Base-by-base conservation (phyloP, 1,140 invertebrate species). In the Cotesia glomerata region DNA sequence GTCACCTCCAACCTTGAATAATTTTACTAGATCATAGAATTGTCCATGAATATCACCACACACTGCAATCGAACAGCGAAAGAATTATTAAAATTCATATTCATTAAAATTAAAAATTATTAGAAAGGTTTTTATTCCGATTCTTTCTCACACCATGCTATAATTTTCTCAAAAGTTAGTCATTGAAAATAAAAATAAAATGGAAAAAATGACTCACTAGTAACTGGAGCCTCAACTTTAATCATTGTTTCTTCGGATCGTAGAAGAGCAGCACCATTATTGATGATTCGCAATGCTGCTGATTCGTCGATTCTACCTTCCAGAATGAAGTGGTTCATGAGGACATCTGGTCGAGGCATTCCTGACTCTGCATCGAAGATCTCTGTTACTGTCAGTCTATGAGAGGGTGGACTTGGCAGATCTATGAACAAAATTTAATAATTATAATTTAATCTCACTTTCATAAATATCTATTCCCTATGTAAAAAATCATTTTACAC, bases 21-120 rank as follows among this genome's bases (percentile, higher is more conserved):
- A 91, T 91, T 99, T 99, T 97, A 99, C 99, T 89, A 99, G 92
- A 92, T 99, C 98, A 90, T 98, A 99, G 90, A 99, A 99, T 90
- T 99, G 98, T 26, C 26, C 26, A 26, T 26, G 26, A 26, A 26
- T 26, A 26, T 26, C 26, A 26, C 26, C 26, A 26, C 98, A 99
- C 72, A 99, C 98, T 94, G 90, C 83, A 93, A 88, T 77, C 3
- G 26, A 26, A 26, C 26, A 78, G 77, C 76, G 87, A 74, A 78
- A 39, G 7, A 72, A 52, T 71, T 51, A 67, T 16, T 35, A 64
- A 62, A 69, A 64, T 26, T 26, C 2, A 45, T 34, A 52, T 8
- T 39, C 39, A 34, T 54, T 35, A 63, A 26, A 26, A 26, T 26
- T 26, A 26, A 26, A 26, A 26, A 26, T 26, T 26, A 26, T 26